Evolutionary conservation across 2,113 vertebrate genomes (phyloP).

Genomic region (Lepisosteus osseus): DNA sequence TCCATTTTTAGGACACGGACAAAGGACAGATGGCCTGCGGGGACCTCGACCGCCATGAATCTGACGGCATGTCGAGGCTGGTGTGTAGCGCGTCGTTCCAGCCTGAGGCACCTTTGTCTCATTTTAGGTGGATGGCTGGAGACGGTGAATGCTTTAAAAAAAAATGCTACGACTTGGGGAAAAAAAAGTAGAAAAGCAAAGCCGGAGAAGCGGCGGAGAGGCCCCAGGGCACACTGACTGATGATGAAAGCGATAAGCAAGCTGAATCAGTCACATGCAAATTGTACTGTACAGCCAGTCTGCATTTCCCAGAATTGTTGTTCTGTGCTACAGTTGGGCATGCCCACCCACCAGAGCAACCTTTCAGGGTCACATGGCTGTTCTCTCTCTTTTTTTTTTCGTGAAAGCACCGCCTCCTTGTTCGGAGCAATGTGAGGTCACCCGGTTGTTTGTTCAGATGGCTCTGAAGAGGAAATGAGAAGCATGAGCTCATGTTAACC

Average conservation of each 20-base stretch:
- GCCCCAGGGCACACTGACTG: conserved; percentile 24
- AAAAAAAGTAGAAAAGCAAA: neutral
- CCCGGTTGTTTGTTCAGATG: conserved; percentile 70
- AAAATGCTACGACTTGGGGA: neutral
- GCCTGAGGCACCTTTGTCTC: neutral
- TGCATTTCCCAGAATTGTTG: conserved; percentile 69
- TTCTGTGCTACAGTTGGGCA: conserved; percentile 38
- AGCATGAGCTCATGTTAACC: conserved; percentile 55
- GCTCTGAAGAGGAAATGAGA: conserved; percentile 68
- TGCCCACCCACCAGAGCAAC: conserved; percentile 47
- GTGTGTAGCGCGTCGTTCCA: conserved; percentile 6
- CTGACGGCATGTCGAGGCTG: conserved; percentile 57
- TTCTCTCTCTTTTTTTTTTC: neutral
- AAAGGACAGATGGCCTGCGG: conserved; percentile 54
- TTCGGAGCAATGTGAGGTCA: conserved; percentile 61
- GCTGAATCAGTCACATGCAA: conserved; percentile 52
- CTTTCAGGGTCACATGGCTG: conserved; percentile 21
- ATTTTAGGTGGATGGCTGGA: too few species aligned
- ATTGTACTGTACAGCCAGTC: neutral
- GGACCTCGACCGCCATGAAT: conserved; percentile 56
- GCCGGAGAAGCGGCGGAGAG: conserved; percentile 20
- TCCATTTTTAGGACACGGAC: conserved; percentile 63
- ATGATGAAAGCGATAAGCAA: conserved; percentile 50
- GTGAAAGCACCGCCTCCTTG: conserved; percentile 44
- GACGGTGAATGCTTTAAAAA: neutral